Evolutionary conservation across 1,140 invertebrate genomes (phyloP), one percentile per base, ranked within the genome.

Genomic region (Drosophila nikananu): DNA sequence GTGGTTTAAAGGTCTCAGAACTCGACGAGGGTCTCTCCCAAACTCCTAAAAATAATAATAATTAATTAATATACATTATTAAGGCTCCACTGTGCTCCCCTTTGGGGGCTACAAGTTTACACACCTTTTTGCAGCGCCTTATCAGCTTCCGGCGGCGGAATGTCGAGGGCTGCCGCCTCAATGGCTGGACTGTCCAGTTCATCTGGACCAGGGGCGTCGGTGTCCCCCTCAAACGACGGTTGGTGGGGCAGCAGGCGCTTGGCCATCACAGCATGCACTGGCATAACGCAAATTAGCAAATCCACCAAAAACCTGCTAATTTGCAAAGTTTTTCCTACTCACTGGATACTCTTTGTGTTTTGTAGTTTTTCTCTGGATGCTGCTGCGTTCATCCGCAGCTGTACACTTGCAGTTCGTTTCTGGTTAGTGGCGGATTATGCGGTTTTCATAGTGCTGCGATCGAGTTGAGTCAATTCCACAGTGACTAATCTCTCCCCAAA

Each of bases 131-230:
- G 68, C 10, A 71, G 37, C 0, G 67, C 42, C 59, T 77, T 77
- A 13, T 82, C 78, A 5, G 67, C 19, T 25, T 66, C 46, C 21
- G 73, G 70, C 13, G 76, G 35, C 5, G 77, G 66, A 35, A 93
- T 92, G 49, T 79, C 86, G 41, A 93, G 57, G 6, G 77, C 73
- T 19, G 83, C 92, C 4, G 89, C 80, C 72, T 93, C 92, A 8
- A 93, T 91, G 46, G 81, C 91, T 8, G 92, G 89, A 55, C 92
- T 93, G 23, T 93, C 92, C 17, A 90, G 79, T 3, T 92, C 91
- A 52, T 92, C 80, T 23, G 91, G 89, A 64, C 90, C 73, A 2
- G 81, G 61, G 7, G 54, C 60, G 9, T 91, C 92, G 7, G 54
- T 55, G 9, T 91, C 92, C 9, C 61, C 65, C 19, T 92, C 92